Evolutionary conservation across 1,140 invertebrate species (phyloP).

Genomic region (Sitobion miscanthi): DNA sequence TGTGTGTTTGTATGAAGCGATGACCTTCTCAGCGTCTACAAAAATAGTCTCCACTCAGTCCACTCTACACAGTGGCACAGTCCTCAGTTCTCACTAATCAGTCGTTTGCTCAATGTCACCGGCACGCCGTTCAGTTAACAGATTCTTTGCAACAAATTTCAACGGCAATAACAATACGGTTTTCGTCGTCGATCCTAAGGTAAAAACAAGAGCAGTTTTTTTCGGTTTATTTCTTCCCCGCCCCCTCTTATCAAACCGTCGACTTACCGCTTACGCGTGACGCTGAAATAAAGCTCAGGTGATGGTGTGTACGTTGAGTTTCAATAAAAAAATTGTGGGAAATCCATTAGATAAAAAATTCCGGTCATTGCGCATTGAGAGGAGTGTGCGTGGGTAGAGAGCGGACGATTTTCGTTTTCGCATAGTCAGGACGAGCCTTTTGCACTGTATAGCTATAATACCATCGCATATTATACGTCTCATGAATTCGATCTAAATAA

Average conservation of each 20-base stretch:
- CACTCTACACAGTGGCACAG: background rate
- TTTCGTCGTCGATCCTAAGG: background rate
- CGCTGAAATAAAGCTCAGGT: background rate
- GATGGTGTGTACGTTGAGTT: background rate
- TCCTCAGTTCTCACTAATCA: background rate
- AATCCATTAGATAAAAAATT: background rate
- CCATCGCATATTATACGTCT: background rate
- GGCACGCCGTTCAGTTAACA: background rate
- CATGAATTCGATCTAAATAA: background rate
- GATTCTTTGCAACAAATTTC: background rate
- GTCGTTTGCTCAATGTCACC: background rate
- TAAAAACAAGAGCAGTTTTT: background rate
- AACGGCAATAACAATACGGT: background rate
- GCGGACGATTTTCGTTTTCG: background rate
- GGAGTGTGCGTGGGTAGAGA: background rate
- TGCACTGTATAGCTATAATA: background rate
- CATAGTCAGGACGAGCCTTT: background rate
- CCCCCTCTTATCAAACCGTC: background rate
- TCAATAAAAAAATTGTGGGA: background rate
- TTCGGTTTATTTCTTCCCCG: background rate
- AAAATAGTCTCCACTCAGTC: background rate
- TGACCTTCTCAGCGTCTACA: background rate
- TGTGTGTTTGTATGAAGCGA: background rate
- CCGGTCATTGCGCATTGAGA: background rate
- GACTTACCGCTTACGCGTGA: background rate